phyloP scores from a whole-genome alignment of 1,140 invertebrate species.

The Dolichoris vasculosae region DNA sequence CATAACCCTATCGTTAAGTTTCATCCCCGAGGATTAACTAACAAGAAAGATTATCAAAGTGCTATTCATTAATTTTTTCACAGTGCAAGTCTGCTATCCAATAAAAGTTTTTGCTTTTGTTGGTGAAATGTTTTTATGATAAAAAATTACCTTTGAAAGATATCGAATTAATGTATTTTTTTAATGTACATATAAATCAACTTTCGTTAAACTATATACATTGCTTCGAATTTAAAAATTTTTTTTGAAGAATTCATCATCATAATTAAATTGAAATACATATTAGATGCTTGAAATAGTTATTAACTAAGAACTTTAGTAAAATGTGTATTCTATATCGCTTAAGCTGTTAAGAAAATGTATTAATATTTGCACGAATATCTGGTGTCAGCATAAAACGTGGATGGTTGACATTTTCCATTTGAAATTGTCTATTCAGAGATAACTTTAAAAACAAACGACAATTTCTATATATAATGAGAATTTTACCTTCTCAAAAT shows the following conservation, averaged over 20 bases:
- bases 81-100: no score
- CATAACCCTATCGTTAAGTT: not conserved
- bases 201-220: no score
- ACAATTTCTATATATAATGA: no score
- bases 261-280: no score
- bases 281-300: not conserved
- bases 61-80: no score
- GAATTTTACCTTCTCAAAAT: no score
- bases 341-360: not conserved
- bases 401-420: not conserved
- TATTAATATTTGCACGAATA: not conserved
- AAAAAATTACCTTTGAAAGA: not conserved
- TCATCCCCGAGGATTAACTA: slow-evolving; percentile 30
- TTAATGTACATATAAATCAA: no score
- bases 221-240: no score
- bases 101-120: no score
- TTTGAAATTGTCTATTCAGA: not conserved
- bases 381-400: not conserved
- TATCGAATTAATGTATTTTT: no score
- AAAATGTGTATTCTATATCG: not conserved
- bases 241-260: no score
- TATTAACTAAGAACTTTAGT: not conserved
- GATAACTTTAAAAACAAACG: no score
- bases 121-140: not conserved
- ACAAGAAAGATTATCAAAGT: not conserved